Conservation (phyloP, 2,888 invertebrate genomes). For the Peribatodes rhomboidaria region DNA sequence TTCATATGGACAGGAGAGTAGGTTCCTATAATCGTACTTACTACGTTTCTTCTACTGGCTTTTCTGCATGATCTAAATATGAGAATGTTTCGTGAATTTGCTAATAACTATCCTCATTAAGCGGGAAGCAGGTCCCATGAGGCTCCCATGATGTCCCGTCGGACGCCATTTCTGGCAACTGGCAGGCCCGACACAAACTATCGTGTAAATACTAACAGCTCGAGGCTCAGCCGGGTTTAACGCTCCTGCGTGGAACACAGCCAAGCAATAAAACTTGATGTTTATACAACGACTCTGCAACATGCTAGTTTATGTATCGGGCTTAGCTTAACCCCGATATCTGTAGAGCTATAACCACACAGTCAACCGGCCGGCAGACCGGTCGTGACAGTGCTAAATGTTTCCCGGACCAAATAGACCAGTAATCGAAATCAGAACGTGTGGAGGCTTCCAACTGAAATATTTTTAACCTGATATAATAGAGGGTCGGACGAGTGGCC, state of each 20-base stretch:
- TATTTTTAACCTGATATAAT: slow-evolving; percentile 57
- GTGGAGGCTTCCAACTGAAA: slow-evolving; percentile 63
- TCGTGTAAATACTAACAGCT: slow-evolving; percentile 75
- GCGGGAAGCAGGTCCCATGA: slow-evolving; percentile 14
- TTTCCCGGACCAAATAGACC: slow-evolving; percentile 17
- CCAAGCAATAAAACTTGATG: slow-evolving; percentile 86
- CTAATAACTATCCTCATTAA: slow-evolving; percentile 8
- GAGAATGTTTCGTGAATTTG: background rate
- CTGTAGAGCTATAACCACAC: slow-evolving; percentile 51
- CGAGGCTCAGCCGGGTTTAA: slow-evolving; percentile 74
- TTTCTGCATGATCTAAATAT: background rate
- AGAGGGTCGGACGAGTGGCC: slow-evolving; percentile 41
- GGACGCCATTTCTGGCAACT: slow-evolving; percentile 46
- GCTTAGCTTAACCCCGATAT: slow-evolving; percentile 61
- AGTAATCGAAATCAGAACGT: slow-evolving; percentile 49
- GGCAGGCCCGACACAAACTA: slow-evolving; percentile 66
- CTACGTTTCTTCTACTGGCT: background rate
- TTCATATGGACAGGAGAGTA: no score
- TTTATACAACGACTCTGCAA: slow-evolving; percentile 79
- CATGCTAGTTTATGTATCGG: slow-evolving; percentile 73
- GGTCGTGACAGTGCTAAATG: slow-evolving; percentile 16
- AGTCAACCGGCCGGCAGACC: slow-evolving; percentile 44
- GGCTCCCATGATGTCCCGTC: slow-evolving; percentile 14
- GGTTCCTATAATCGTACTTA: no score
- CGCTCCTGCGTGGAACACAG: slow-evolving; percentile 82